These are phyloP conservation scores for Galeopsomyia nigrocyanea DNA, from an alignment of 2,888 invertebrate species.

Conservation along the genomic window DNA sequence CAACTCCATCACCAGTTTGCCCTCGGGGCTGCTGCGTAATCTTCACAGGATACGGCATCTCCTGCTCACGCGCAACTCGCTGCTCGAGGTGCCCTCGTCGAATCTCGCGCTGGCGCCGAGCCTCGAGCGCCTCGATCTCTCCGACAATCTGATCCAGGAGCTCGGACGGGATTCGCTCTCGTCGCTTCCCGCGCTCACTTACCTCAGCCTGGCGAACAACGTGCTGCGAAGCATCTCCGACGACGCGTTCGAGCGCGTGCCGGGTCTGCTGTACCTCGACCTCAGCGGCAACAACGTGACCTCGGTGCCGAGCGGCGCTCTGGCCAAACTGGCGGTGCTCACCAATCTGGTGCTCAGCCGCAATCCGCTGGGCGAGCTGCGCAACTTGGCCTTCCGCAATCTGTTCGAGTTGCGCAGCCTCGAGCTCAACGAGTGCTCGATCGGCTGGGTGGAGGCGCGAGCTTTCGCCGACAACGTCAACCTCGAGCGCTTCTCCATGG, in stretches of 20 bases:
- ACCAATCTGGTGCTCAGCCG: constrained; percentile 83
- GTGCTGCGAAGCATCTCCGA: constrained; percentile 80
- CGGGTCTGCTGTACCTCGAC: constrained; percentile 80
- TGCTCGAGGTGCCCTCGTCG: constrained; percentile 81
- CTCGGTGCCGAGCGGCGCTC: constrained; percentile 80
- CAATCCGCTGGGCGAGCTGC: constrained; percentile 81
- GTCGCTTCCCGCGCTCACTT: constrained; percentile 78
- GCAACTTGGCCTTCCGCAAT: constrained; percentile 85
- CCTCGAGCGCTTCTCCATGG: constrained; percentile 82
- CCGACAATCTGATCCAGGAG: constrained; percentile 83
- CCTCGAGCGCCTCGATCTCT: constrained; percentile 81
- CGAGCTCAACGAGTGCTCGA: constrained; percentile 71
- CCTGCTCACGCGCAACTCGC: constrained; percentile 82
- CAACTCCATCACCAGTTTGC: constrained; percentile 82
- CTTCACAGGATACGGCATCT: constrained; percentile 79
- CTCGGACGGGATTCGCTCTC: constrained; percentile 82
- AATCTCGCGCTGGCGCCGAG: constrained; percentile 78
- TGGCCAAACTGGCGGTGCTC: constrained; percentile 83
- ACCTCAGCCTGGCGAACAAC: constrained; percentile 82
- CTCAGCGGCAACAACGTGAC: constrained; percentile 87
- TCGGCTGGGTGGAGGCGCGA: constrained; percentile 80
- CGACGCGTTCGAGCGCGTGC: constrained; percentile 81
- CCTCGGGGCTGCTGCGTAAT: constrained; percentile 79
- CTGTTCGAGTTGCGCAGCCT: constrained; percentile 84
- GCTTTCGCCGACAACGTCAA: constrained; percentile 90